Percentiles rank a stretch among this genome's conserved stretches.
Evolutionary conservation across 2,797 vertebrate genomes (phyloP).

Genomic region (Sebastiscus albofasciatus): DNA sequence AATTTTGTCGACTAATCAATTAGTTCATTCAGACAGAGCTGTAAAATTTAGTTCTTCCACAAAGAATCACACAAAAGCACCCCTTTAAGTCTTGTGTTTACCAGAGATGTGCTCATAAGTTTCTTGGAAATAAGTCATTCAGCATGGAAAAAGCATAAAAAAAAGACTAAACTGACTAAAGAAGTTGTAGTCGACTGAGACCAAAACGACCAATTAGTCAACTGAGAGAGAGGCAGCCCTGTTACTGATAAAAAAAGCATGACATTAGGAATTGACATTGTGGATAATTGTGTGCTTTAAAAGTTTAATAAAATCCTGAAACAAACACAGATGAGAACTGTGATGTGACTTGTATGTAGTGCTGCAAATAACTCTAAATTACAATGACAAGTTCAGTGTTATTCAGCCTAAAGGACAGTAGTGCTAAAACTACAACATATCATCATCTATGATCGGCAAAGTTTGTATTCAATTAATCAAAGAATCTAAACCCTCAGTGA

Average conservation of each 20-base stretch:
- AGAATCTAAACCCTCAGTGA: no score
- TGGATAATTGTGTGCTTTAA: not conserved
- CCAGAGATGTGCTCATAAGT: not conserved
- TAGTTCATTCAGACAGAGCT: no score
- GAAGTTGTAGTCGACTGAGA: not conserved
- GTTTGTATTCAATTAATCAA: no score
- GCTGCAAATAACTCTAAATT: not conserved
- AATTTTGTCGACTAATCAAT: not conserved
- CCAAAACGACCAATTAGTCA: not conserved
- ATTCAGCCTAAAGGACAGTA: not conserved
- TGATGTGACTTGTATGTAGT: not conserved
- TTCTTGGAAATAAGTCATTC: not conserved
- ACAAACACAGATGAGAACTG: not conserved
- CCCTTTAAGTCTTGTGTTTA: no score
- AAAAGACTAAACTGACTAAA: not conserved
- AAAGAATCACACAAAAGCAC: no score
- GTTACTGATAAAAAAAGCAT: not conserved
- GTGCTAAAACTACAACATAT: not conserved
- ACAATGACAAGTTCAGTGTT: not conserved
- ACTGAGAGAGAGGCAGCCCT: no score
- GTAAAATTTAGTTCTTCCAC: no score
- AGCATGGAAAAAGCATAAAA: not conserved
- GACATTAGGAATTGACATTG: not conserved
- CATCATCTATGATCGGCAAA: not conserved
- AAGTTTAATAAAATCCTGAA: not conserved